These are phyloP conservation scores for Synergus itoensis DNA, from an alignment of 2,888 invertebrate genomes.

Conservation along the genomic window DNA sequence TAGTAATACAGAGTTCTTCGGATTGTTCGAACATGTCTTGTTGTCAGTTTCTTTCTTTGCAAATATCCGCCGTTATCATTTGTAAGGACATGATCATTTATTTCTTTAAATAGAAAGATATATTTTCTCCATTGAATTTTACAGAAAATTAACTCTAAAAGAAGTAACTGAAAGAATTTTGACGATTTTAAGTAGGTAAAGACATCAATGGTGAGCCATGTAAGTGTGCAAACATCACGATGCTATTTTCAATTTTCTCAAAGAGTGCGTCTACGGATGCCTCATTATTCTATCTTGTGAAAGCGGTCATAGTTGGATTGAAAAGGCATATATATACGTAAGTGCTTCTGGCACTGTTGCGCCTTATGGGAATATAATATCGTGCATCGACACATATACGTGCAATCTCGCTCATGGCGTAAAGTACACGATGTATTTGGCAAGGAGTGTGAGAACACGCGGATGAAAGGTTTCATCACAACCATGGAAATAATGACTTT, in stretches of 20 bases:
- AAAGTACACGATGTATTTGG: constrained; percentile 44
- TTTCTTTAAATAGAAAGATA: no score
- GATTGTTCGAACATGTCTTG: neutral
- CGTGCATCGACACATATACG: neutral
- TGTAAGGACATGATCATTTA: neutral
- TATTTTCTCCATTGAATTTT: no score
- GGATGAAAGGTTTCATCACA: constrained; percentile 58
- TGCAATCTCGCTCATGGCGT: constrained; percentile 7
- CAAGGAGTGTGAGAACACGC: constrained; percentile 52
- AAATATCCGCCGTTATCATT: neutral
- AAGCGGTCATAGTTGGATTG: no score
- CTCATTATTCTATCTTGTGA: no score
- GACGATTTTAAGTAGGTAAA: no score
- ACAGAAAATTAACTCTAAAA: no score
- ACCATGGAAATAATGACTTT: constrained; percentile 57
- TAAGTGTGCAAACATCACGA: no score
- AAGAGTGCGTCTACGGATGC: no score
- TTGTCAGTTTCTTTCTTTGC: neutral
- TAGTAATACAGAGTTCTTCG: neutral
- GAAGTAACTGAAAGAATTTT: no score
- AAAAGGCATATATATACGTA: neutral
- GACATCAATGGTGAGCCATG: no score
- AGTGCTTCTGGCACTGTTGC: constrained; percentile 40
- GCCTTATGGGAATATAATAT: constrained; percentile 52
- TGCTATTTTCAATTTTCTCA: no score